A percentile compares a stretch with the other conserved stretches of the same genome.
Conservation (phyloP, 2,113 vertebrate genomes). For the Paralichthys olivaceus region DNA sequence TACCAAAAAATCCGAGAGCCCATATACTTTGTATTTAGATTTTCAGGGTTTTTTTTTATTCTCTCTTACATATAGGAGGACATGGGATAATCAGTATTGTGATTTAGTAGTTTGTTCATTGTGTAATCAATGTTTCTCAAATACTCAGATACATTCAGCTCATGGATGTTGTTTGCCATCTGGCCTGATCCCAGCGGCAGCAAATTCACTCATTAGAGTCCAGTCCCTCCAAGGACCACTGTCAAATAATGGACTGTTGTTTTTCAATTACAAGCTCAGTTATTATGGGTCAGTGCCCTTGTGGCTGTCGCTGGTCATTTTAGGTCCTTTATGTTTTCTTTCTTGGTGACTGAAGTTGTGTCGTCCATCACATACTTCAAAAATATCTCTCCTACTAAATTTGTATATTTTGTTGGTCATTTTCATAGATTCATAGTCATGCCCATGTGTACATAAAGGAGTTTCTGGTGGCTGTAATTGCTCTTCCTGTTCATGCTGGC, state of each 20-base stretch:
- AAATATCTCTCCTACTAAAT: background rate
- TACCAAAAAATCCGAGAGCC: background rate
- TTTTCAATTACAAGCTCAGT: constrained; percentile 29
- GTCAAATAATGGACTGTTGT: constrained; percentile 42
- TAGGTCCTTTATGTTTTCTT: constrained; percentile 1
- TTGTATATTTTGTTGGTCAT: constrained; percentile 28
- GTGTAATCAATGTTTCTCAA: constrained; percentile 61
- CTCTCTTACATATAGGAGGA: constrained; percentile 9
- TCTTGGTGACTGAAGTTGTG: background rate
- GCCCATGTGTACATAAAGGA: background rate
- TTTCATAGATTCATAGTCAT: background rate
- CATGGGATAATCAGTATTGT: background rate
- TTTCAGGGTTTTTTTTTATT: constrained; percentile 13
- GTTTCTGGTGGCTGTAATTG: background rate
- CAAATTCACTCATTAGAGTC: constrained; percentile 44
- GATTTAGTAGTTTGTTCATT: constrained; percentile 53
- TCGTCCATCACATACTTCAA: background rate
- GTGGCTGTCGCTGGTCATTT: constrained; percentile 17
- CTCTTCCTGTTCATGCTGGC: background rate
- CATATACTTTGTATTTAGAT: background rate
- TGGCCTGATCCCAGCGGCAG: constrained; percentile 27
- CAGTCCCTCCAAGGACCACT: constrained; percentile 35
- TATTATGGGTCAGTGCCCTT: constrained; percentile 23
- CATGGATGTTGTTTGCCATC: constrained; percentile 20
- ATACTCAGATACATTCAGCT: constrained; percentile 32